Percentiles rank a stretch among this genome's conserved stretches.
These are phyloP conservation scores for Scleropages formosus DNA, from an alignment of 2,797 vertebrate species.

Conservation along the genomic window DNA sequence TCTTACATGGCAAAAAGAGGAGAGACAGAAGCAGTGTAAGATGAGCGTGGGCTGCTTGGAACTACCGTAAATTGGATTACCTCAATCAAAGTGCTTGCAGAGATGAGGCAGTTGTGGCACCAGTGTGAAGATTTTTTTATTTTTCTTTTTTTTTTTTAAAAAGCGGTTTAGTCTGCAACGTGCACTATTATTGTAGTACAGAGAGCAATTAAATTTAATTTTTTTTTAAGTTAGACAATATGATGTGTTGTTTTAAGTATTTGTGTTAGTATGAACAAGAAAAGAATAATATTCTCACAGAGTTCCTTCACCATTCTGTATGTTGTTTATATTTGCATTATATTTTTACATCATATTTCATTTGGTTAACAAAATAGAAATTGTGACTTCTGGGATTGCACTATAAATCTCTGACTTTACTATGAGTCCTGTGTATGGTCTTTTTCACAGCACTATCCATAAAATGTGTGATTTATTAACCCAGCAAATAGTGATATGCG, in stretches of 20 bases:
- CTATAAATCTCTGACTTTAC: no score
- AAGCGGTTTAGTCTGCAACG: neutral
- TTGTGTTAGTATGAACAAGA: neutral
- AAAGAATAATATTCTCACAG: neutral
- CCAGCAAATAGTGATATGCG: no score
- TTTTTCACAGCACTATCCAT: no score
- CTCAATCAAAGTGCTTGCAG: no score
- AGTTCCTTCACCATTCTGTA: constrained; percentile 12
- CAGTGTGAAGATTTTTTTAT: neutral
- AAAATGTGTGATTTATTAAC: no score
- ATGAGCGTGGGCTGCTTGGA: neutral
- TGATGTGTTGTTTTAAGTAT: neutral
- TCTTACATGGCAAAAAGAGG: constrained; percentile 2
- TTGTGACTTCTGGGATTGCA: no score
- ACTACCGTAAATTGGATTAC: neutral
- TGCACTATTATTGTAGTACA: no score
- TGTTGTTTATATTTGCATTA: constrained; percentile 44
- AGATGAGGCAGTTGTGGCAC: neutral
- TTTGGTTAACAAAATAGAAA: no score
- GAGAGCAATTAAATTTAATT: neutral
- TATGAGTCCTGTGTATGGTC: no score
- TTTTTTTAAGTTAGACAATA: neutral
- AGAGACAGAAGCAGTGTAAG: neutral
- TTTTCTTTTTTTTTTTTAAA: neutral
- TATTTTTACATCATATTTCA: constrained; percentile 40